These are phyloP conservation scores for Serranus cabrilla DNA, from an alignment of 2,797 vertebrate species.

Conservation along the genomic window DNA sequence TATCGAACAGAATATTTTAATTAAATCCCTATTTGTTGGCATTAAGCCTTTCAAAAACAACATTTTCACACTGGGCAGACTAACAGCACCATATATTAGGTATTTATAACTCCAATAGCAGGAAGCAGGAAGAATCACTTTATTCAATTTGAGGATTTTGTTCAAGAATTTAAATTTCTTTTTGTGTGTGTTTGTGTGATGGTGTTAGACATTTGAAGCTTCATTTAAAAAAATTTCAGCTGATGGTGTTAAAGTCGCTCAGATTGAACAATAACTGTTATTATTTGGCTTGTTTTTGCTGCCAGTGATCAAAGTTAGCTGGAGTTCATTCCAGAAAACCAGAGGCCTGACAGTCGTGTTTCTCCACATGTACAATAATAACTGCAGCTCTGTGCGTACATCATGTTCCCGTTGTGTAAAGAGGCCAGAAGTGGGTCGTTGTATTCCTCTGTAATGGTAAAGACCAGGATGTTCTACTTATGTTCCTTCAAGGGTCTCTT, in stretches of 20 bases:
- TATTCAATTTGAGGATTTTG: too few relatives aligned
- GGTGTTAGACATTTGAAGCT: too few relatives aligned
- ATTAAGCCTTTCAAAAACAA: too few relatives aligned
- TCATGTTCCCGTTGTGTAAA: slow-evolving; percentile 40
- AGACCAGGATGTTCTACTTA: neutral
- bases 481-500: slow-evolving; percentile 1
- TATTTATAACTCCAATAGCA: too few relatives aligned
- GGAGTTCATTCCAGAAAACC: neutral
- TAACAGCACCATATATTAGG: too few relatives aligned
- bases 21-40: too few relatives aligned
- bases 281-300: neutral
- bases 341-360: neutral
- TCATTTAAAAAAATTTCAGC: too few relatives aligned
- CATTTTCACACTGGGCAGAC: too few relatives aligned
- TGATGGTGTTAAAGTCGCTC: neutral
- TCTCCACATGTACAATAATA: slow-evolving; percentile 29
- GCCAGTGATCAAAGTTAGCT: neutral
- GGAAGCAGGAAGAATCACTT: too few relatives aligned
- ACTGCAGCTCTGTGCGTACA: slow-evolving; percentile 34
- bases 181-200: too few relatives aligned
- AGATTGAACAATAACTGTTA: neutral
- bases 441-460: neutral
- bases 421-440: slow-evolving; percentile 24
- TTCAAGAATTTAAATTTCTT: too few relatives aligned
- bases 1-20: too few relatives aligned